Percentiles rank a stretch among this genome's conserved stretches.
Evolutionary conservation across 1,140 invertebrate genomes (phyloP).

Genomic region (Drosophila micromelanica): DNA sequence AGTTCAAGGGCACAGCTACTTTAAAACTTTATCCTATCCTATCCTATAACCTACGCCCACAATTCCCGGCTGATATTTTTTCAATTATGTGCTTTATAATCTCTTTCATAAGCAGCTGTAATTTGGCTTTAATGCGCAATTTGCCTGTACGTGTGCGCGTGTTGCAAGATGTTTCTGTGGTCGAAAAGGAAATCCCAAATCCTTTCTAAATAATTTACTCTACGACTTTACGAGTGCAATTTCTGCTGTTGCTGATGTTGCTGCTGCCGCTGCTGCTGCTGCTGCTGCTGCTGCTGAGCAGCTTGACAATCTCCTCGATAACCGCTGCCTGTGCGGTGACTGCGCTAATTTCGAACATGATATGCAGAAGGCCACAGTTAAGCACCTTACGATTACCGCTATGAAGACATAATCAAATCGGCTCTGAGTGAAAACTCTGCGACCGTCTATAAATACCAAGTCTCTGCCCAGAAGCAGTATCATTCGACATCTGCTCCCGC

Average conservation of each 20-base stretch:
- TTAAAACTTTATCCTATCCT: no score
- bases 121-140: conserved; percentile 2
- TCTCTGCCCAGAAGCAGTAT: conserved; percentile 57
- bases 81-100: neutral
- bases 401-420: conserved; percentile 48
- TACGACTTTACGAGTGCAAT: conserved; percentile 26
- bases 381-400: conserved; percentile 56
- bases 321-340: conserved; percentile 54
- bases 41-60: neutral
- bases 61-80: neutral
- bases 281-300: neutral
- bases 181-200: conserved; percentile 63
- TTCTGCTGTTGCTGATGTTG: conserved; percentile 17
- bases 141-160: conserved; percentile 43
- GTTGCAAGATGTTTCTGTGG: neutral
- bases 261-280: conserved; percentile 11
- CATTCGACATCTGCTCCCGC: conserved; percentile 66
- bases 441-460: conserved; percentile 64
- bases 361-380: conserved; percentile 76
- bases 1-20: neutral
- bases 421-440: conserved; percentile 55
- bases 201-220: conserved; percentile 73
- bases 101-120: neutral
- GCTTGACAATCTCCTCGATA: conserved; percentile 61
- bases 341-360: conserved; percentile 78